These are phyloP conservation scores for Babylonia areolata DNA, from an alignment of 1,140 invertebrate species.

Conservation along the genomic window DNA sequence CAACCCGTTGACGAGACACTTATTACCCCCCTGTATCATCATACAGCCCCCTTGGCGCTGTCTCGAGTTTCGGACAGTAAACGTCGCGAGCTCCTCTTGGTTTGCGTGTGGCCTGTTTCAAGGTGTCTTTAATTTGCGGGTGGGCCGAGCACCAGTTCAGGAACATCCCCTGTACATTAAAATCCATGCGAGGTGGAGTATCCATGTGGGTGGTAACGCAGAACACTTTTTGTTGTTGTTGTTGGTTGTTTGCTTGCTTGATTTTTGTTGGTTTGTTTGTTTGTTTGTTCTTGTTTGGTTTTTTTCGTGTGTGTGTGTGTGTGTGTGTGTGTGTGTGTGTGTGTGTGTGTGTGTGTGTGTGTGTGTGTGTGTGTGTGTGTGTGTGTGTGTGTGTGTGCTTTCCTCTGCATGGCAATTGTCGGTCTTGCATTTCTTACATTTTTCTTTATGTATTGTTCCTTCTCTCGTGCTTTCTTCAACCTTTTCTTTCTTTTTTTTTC, in stretches of 20 bases:
- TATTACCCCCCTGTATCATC: conserved; percentile 41
- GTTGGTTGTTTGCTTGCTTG: too few relatives aligned
- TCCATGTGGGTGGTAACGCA: conserved; percentile 35
- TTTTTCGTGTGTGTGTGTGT: background rate
- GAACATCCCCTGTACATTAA: conserved; percentile 32
- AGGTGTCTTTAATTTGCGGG: conserved; percentile 13
- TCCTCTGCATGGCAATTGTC: too few relatives aligned
- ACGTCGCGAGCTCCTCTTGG: conserved; percentile 10
- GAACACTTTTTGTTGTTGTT: background rate
- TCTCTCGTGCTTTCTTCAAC: too few relatives aligned
- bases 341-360: too few relatives aligned
- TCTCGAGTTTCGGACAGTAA: conserved; percentile 11
- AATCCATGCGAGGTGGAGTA: conserved; percentile 20
- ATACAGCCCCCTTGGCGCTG: conserved; percentile 8
- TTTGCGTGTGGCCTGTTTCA: conserved; percentile 28
- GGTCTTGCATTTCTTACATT: too few relatives aligned
- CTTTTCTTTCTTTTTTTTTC: too few relatives aligned
- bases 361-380: too few relatives aligned
- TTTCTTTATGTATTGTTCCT: background rate
- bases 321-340: too few relatives aligned
- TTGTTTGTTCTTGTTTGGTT: too few relatives aligned
- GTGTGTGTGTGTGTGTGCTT: too few relatives aligned
- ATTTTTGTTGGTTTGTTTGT: too few relatives aligned
- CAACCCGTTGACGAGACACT: conserved; percentile 28
- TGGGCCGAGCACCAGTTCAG: conserved; percentile 32